Evolutionary conservation across 2,113 vertebrate species (phyloP), one percentile per base, ranked within the genome.

Genomic region (Micronycteris hirsuta): DNA sequence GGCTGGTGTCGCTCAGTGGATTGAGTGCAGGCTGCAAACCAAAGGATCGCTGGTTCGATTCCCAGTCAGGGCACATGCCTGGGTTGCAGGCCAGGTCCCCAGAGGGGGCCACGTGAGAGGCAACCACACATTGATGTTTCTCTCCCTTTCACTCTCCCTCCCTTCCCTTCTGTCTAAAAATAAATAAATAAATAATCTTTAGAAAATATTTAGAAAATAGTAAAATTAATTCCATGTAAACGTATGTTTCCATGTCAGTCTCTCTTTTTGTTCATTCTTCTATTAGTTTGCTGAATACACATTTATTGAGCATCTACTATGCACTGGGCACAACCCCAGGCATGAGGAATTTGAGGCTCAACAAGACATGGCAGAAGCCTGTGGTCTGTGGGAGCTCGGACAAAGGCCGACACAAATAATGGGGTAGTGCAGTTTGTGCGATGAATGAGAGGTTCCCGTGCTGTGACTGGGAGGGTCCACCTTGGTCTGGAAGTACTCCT

Each of bases 191-290:
- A n/a, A n/a, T n/a, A n/a, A n/a, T n/a, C n/a, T n/a, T n/a, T 7
- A 43, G 28, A 28, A 61, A 89, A 45, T 31, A 70, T 41, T 70
- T 86, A 56, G 67, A 87, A 92, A 93, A 77, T 15, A 89, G 15
- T 31, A 67, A 70, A 4, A n/a, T 31, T 47, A 45, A 41, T 89
- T 63, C 49, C 77, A 89, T 8, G 4, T 8, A 85, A 33, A 11
- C 36, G 22, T 58, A 7, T 31, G 24, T 47, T 77, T 67, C 58
- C 16, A 2, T 33, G 36, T 11, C 14, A 4, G 58, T 10, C 45
- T 78, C 43, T 68, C 89, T 86, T 54, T 54, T 24, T 54, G n/a
- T 68, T 73, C 22, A 36, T 67, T 89, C 24, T 82, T 67, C 31
- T 41, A 15, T 70, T 26, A 65, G 43, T 41, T 89, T 36, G 22